phyloP scores from a whole-genome alignment of 2,797 vertebrate genomes.

The Paguma larvata region DNA sequence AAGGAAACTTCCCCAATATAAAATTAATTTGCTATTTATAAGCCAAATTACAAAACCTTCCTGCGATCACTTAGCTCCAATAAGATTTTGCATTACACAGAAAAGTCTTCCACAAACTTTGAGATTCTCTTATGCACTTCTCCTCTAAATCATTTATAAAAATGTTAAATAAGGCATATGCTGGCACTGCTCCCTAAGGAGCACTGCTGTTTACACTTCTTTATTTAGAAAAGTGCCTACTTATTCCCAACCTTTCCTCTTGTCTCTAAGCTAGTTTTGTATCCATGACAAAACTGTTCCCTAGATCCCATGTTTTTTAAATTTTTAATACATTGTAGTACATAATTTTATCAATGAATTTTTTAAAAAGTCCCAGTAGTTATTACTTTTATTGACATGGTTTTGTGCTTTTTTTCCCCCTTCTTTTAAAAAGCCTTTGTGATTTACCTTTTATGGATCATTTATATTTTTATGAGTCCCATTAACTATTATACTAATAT shows the following conservation, averaged over 20 bases:
- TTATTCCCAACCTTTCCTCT: background rate
- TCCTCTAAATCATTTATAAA: conserved; percentile 68
- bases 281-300: background rate
- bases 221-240: conserved; percentile 56
- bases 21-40: conserved; percentile 41
- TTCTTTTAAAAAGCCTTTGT: background rate
- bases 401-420: background rate
- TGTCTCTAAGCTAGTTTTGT: background rate
- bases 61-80: background rate
- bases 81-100: background rate
- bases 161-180: conserved; percentile 47
- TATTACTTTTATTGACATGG: background rate
- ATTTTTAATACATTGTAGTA: background rate
- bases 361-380: background rate
- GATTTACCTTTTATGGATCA: background rate
- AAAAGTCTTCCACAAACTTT: background rate
- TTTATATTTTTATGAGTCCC: background rate
- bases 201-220: conserved; percentile 20
- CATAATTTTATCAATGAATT: conserved; percentile 2
- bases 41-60: background rate
- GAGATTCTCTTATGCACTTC: conserved; percentile 15
- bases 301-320: background rate
- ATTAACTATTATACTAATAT: background rate
- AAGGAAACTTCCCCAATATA: background rate
- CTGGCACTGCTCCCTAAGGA: background rate